phyloP scores from a whole-genome alignment of 2,888 invertebrate genomes.

The Liposcelis brunnea region DNA sequence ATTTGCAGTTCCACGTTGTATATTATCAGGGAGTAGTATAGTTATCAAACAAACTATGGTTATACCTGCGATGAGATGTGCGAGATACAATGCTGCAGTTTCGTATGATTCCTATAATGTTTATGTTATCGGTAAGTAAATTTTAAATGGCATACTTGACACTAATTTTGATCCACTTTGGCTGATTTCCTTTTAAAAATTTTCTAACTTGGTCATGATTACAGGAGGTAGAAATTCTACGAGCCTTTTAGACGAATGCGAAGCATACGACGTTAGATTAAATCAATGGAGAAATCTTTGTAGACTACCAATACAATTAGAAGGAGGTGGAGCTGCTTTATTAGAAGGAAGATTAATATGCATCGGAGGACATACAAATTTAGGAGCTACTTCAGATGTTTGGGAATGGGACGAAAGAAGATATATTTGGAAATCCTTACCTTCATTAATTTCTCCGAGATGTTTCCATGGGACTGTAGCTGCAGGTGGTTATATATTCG shows the following conservation, averaged over 20 bases:
- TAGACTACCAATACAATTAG: conserved; percentile 20
- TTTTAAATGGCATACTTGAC: background rate
- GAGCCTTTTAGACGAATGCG: conserved; percentile 19
- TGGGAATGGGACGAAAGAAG: background rate
- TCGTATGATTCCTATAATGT: conserved; percentile 20
- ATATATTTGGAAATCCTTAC: background rate
- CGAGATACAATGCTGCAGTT: conserved; percentile 21
- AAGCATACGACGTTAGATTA: conserved; percentile 20
- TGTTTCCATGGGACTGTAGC: background rate
- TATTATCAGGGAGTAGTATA: conserved; percentile 14
- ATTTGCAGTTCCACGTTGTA: conserved; percentile 20
- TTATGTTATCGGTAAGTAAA: conserved; percentile 20
- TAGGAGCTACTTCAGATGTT: too few species aligned
- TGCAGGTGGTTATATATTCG: background rate
- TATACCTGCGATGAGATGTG: conserved; percentile 21
- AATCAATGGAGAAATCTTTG: conserved; percentile 20
- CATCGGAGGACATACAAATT: conserved; percentile 19
- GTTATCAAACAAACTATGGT: conserved; percentile 17
- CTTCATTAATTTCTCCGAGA: background rate
- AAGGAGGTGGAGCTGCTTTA: conserved; percentile 21
- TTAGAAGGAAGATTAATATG: conserved; percentile 20
- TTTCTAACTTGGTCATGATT: background rate
- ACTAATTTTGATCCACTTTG: too few species aligned
- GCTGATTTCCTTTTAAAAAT: too few species aligned
- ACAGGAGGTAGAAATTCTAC: conserved; percentile 20